Evolutionary conservation across 2,797 vertebrate species (phyloP), one percentile per base, ranked within the genome.

Genomic region (Hoplostethus mediterraneus): DNA sequence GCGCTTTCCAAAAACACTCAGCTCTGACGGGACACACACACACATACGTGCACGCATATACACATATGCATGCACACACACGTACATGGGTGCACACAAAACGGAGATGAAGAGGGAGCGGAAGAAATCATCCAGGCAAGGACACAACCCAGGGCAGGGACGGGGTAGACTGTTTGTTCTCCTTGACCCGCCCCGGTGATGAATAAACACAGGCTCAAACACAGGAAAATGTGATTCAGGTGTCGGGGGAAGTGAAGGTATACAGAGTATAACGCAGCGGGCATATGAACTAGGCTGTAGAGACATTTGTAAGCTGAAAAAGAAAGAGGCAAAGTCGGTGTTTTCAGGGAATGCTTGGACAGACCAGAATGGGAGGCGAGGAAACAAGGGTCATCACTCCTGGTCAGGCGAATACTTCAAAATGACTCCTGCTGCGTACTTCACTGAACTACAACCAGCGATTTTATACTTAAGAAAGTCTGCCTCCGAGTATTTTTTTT

Each of bases 141-240:
- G 77, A 67, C 17, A 17, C 63, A 69, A 76, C 63, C 72, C 71
- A 28, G 77, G 61, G 80, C 73, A 63, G 76, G 66, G 63, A 73
- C 25, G 21, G 21, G 6, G 67, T 65, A 42, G 53, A 67, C 66
- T 78, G 88, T 87, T 84, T 86, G 80, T 83, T 77, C 79, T 49
- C 33, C 28, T 13, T 67, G 58, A 40, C 31, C 16, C 13, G 64
- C 82, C 73, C n/a, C 67, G 67, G 52, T 85, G 47, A 56, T 65
- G 60, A 83, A 83, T 78, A 90, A 87, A 82, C 81, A 77, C 62
- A 71, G 63, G 47, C 49, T 63, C 44, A 79, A 76, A 83, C 78
- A 82, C 47, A 75, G 83, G 75, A 83, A 88, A 83, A 90, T 89
- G 71, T 72, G 83, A 83, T 82, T 91, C 85, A 88, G 89, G 87